Evolutionary conservation across 2,797 vertebrate species (phyloP), one percentile per base, ranked within the genome.

Genomic region (Adrianichthys oophorus): DNA sequence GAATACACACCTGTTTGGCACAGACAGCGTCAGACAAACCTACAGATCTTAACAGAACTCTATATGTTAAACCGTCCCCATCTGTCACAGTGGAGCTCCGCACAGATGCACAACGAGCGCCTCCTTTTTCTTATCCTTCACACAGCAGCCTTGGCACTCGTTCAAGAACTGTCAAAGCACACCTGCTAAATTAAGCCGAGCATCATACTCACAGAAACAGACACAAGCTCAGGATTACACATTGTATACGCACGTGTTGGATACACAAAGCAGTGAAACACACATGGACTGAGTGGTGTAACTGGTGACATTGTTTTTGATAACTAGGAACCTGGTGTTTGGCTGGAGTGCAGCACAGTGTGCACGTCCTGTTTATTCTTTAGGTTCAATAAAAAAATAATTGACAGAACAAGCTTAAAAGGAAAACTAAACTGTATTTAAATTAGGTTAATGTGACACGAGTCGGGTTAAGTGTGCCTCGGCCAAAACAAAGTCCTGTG

Each of bases 41-140:
- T 92, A 82, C 73, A 83, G 86, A 92, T 92, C 90, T 91, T 91
- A 91, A 91, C 90, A 88, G 86, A 93, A 92, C 87, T 90, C 84
- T 90, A 87, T 86, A 91, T 92, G 91, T 93, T 92, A 92, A 93
- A 92, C 89, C 87, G 83, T 92, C 87, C 87, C 92, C 92, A 93
- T 92, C 91, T 92, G 91, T 91, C 89, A 87, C 86, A 70, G 84
- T 74, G 49, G 48, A 80, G 79, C 81, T 71, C 68, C 78, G 62
- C 89, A 78, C 92, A 93, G 90, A 92, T 91, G 90, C 90, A 89
- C 76, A 55, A 45, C 65, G 80, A 84, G 84, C 77, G 55, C 78
- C 82, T 80, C 72, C 77, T 78, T 79, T 83, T 84, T 85, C 81
- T 79, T 82, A 82, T 73, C 86, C 85, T 80, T 82, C 80, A 68